phyloP scores from a whole-genome alignment of 1,140 invertebrate genomes.

The Micrasema longulum region DNA sequence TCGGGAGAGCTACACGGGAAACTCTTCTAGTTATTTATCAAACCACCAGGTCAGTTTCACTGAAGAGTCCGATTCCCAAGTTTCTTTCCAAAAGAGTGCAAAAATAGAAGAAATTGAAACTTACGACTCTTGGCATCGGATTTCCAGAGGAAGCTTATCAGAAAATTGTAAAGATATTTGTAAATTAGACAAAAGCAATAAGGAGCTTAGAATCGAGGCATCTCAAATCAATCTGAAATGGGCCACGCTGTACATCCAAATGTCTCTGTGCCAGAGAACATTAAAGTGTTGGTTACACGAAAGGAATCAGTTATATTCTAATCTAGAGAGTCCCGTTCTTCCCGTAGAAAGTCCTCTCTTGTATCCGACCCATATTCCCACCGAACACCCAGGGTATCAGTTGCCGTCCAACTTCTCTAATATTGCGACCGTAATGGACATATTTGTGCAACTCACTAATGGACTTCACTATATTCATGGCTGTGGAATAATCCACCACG shows the following conservation, averaged over 20 bases:
- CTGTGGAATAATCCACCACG: constrained; percentile 82
- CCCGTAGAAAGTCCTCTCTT: background rate
- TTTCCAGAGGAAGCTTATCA: background rate
- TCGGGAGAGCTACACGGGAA: constrained; percentile 5
- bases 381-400: background rate
- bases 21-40: constrained; percentile 23
- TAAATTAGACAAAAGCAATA: constrained; percentile 53
- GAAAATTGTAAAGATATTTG: constrained; percentile 59
- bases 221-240: constrained; percentile 66
- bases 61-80: constrained; percentile 46
- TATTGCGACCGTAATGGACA: constrained; percentile 67
- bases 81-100: constrained; percentile 36
- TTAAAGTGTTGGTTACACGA: constrained; percentile 78
- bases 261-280: constrained; percentile 82
- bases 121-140: constrained; percentile 46
- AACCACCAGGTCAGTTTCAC: constrained; percentile 31
- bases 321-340: constrained; percentile 26
- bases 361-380: background rate
- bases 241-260: constrained; percentile 83
- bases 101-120: constrained; percentile 18
- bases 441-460: constrained; percentile 77
- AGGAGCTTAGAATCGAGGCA: constrained; percentile 14
- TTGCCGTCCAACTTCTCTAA: constrained; percentile 41
- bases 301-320: constrained; percentile 64
- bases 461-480: constrained; percentile 85